Evolutionary conservation across 2,797 vertebrate species (phyloP).

Genomic region (Acrossocheilus wenchowensis): DNA sequence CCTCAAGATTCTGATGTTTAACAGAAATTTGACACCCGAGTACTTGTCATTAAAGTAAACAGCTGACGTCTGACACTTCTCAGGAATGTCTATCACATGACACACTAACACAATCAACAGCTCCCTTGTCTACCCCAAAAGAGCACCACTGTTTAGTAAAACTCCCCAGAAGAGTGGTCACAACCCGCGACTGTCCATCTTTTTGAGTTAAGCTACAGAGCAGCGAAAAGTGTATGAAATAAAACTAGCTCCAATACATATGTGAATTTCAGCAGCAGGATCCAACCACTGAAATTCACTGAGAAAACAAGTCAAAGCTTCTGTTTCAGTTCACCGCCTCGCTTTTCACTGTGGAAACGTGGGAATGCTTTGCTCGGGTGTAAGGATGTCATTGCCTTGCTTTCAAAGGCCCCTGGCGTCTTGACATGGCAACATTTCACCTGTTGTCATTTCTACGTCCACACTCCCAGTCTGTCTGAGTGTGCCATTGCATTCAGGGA

Average conservation of each 20-base stretch:
- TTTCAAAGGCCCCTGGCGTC: conserved; percentile 65
- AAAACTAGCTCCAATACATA: conserved; percentile 34
- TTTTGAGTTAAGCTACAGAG: conserved; percentile 30
- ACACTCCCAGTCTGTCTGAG: conserved; percentile 62
- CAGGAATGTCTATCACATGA: conserved; percentile 71
- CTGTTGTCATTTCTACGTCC: conserved; percentile 66
- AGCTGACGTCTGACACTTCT: conserved; percentile 68
- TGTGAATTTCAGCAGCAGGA: conserved; percentile 20
- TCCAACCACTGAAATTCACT: conserved; percentile 60
- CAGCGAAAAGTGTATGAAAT: background rate
- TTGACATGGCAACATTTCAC: conserved; percentile 73
- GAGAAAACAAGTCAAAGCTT: conserved; percentile 60
- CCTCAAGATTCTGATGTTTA: conserved; percentile 73
- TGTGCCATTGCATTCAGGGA: conserved; percentile 68
- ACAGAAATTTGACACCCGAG: conserved; percentile 75
- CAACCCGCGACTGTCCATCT: conserved; percentile 19
- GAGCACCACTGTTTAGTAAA: conserved; percentile 24
- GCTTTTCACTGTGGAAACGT: conserved; percentile 44
- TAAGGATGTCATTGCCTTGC: conserved; percentile 70
- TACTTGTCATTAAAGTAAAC: conserved; percentile 76
- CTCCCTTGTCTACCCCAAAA: conserved; percentile 37
- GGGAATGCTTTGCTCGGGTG: conserved; percentile 59
- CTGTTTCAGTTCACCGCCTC: conserved; percentile 56
- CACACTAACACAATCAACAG: conserved; percentile 63
- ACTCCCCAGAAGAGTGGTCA: background rate